Conservation (phyloP, 2,888 invertebrate genomes). For the Tenthredo distinguenda region DNA sequence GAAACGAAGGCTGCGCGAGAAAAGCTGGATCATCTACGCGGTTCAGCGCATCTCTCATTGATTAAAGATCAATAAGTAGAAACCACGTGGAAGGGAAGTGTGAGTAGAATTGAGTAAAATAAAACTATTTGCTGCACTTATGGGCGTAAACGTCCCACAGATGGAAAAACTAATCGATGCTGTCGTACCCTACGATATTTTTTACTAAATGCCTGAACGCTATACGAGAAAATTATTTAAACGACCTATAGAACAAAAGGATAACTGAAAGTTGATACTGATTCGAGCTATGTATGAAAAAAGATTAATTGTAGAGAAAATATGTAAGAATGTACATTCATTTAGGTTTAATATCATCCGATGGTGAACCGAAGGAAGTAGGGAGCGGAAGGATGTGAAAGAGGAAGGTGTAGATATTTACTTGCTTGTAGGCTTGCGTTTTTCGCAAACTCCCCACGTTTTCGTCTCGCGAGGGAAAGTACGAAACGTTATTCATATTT, state of each 20-base stretch:
- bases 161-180: not conserved
- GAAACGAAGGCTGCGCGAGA: constrained; percentile 44
- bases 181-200: not conserved
- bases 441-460: constrained; percentile 8
- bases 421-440: not conserved
- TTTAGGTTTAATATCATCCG: not conserved
- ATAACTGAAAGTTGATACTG: not conserved
- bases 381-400: not conserved
- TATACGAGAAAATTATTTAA: not conserved
- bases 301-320: not conserved
- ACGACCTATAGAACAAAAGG: not conserved
- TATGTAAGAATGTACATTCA: not conserved
- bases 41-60: constrained; percentile 30
- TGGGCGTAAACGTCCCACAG: not conserved
- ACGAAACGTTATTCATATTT: constrained; percentile 39
- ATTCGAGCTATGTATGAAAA: not conserved
- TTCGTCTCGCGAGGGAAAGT: not conserved
- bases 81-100: not conserved
- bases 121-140: not conserved
- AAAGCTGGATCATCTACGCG: constrained; percentile 15
- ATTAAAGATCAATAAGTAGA: constrained; percentile 44
- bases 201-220: not conserved
- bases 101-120: not conserved
- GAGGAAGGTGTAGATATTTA: constrained; percentile 31
- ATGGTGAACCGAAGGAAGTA: not conserved